Evolutionary conservation across 2,888 invertebrate genomes (phyloP).

Genomic region (Andrena camellia): DNA sequence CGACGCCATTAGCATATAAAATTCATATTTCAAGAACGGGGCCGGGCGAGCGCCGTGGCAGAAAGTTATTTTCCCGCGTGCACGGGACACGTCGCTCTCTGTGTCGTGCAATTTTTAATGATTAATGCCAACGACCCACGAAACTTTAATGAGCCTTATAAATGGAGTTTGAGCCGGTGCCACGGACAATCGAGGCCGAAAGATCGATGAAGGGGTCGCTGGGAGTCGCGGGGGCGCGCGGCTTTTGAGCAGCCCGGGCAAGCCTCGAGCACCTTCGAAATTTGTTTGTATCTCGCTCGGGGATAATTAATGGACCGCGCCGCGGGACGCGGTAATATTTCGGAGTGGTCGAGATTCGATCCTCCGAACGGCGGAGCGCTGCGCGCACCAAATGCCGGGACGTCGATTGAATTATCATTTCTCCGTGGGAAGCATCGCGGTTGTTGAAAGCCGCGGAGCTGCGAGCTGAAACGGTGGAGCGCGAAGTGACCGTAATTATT

Average conservation of each 20-base stretch:
- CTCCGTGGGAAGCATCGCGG: too few relatives aligned
- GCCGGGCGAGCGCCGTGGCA: constrained; percentile 34
- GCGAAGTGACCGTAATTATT: too few relatives aligned
- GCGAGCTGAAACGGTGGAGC: too few relatives aligned
- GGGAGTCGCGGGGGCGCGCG: not conserved
- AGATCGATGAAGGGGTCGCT: constrained; percentile 18
- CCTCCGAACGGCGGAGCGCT: too few relatives aligned
- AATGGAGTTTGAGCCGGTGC: constrained; percentile 42
- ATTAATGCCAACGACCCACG: constrained; percentile 60
- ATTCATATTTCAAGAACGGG: constrained; percentile 67
- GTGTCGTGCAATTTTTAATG: constrained; percentile 26
- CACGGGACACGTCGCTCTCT: constrained; percentile 12
- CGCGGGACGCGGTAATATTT: not conserved
- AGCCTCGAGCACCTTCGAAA: not conserved
- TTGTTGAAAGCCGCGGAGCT: too few relatives aligned
- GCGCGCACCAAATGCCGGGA: too few relatives aligned
- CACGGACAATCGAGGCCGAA: not conserved
- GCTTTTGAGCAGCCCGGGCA: not conserved
- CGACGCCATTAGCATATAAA: constrained; percentile 64
- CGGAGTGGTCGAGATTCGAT: not conserved
- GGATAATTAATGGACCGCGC: not conserved
- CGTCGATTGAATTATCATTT: too few relatives aligned
- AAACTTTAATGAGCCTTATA: constrained; percentile 65
- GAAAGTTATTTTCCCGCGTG: constrained; percentile 48
- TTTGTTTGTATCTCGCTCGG: not conserved